Base-by-base conservation (phyloP, 2,888 invertebrate species). In the Polietes domitor region DNA sequence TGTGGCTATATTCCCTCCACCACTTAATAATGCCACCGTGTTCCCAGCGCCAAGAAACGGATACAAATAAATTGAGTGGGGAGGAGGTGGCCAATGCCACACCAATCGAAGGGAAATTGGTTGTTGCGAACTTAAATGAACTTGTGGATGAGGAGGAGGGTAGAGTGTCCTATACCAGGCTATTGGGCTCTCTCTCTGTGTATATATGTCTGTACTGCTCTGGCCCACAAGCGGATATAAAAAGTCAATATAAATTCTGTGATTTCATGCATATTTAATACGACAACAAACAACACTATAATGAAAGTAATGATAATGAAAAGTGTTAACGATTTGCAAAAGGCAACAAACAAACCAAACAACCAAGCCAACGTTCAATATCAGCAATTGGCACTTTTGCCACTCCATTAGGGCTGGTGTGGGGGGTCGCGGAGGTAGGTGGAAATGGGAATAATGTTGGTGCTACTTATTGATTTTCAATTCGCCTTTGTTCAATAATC, bases 311-410 rank as follows among this genome's bases (percentile, higher is more conserved):
- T 68, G 21, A 12, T 15, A 68, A 43, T 68, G 24, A 43, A 72
- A 72, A 28, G 53, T 72, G 55, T 55, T 72, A 53, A 19, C 72
- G 50, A 55, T 50, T 72, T 72, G 21, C 71, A 9, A 32, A 5
- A 7, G 15, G 24, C 15, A 37, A 43, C 15, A 5, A 37, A 37
- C 19, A 41, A 26, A 41, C 32, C 32, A 37, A 9, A 37, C 9
- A 37, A 37, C 7, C 37, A 37, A 63, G 28, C 9, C 9, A 53
- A 21, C 21, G 21, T 53, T n/a, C 53, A 21, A 21, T 53, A 21
- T 19, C 7, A 21, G 19, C 19, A 53, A 17, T 53, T 53, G 21
- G 21, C 3, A 19, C 21, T 37, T 37, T 7, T 37, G n/a, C n/a
- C n/a, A n/a, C n/a, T n/a, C n/a, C n/a, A n/a, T n/a, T n/a, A n/a